phyloP scores from a whole-genome alignment of 2,888 invertebrate genomes.

The Lasioglossum pauxillum region DNA sequence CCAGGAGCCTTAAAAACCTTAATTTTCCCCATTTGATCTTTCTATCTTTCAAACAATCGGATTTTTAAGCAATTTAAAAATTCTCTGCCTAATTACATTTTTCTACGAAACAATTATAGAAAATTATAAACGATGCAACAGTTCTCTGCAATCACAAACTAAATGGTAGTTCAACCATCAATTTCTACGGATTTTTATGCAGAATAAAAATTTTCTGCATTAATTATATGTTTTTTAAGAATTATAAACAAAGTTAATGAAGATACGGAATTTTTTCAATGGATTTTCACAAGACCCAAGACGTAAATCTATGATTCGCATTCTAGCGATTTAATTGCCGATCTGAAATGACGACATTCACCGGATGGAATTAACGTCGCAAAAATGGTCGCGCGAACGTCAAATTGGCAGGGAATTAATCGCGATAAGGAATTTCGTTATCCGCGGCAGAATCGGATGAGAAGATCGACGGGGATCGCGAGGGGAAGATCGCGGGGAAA shows the following conservation, averaged over 20 bases:
- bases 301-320: not conserved
- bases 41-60: not conserved
- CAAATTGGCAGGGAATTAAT: not conserved
- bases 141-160: no score
- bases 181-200: no score
- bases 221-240: no score
- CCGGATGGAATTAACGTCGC: not conserved
- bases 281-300: not conserved
- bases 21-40: not conserved
- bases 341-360: not conserved
- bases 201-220: no score
- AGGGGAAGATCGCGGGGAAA: not conserved
- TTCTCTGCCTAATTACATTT: no score
- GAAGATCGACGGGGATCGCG: not conserved
- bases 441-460: not conserved
- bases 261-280: not conserved
- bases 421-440: conserved; percentile 1
- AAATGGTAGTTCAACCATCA: no score
- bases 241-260: not conserved
- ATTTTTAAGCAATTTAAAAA: no score
- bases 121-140: no score
- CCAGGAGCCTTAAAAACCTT: not conserved
- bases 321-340: not conserved
- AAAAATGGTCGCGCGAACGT: not conserved
- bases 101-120: no score